These are phyloP conservation scores for Empis livida DNA, from an alignment of 2,888 invertebrate species.

Conservation along the genomic window DNA sequence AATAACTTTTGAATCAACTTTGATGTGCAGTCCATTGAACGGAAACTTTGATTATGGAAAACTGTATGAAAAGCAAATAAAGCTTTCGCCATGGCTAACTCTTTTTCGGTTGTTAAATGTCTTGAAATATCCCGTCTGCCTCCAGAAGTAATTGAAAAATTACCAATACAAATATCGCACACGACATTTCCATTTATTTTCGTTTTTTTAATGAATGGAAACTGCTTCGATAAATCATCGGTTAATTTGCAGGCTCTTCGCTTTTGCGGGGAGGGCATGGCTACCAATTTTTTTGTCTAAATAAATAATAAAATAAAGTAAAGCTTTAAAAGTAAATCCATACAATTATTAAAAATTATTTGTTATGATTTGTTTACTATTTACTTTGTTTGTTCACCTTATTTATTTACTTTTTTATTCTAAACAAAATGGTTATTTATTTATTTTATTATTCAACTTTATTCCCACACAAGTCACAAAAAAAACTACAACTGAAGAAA, in stretches of 20 bases:
- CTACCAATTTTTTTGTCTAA: neutral
- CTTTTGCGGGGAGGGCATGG: neutral
- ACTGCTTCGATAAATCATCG: neutral
- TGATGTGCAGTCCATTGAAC: neutral
- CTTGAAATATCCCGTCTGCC: neutral
- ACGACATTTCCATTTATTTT: neutral
- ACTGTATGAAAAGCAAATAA: neutral
- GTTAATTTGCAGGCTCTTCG: neutral
- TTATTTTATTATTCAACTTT: neutral
- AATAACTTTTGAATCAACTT: neutral
- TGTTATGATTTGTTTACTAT: neutral
- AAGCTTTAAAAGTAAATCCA: neutral
- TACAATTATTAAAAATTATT: neutral
- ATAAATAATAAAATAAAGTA: neutral
- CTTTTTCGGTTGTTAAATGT: neutral
- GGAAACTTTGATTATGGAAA: neutral
- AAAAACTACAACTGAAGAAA: neutral
- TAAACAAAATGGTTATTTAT: neutral
- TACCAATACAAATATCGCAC: neutral
- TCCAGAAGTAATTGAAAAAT: neutral
- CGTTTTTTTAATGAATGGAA: neutral
- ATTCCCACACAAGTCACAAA: neutral
- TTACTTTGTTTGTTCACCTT: neutral
- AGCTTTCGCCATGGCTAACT: neutral
- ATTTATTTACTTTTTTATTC: neutral